A percentile compares a stretch with the other conserved stretches of the same genome.
Evolutionary conservation across 2,113 vertebrate species (phyloP).

Genomic region (Helogale parvula): DNA sequence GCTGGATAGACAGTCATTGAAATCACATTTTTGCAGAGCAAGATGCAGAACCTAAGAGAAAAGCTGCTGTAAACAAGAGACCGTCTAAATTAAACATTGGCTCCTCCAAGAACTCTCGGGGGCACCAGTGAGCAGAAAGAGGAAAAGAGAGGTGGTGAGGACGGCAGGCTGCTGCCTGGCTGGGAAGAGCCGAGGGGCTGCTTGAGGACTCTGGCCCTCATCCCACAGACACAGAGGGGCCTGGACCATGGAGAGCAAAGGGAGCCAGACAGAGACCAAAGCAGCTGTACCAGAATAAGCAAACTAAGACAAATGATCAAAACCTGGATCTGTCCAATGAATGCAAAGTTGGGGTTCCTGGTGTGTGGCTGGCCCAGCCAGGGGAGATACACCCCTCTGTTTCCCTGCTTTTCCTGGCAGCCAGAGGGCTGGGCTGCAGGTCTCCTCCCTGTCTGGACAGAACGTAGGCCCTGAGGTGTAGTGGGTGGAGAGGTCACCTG

Average conservation of each 20-base stretch:
- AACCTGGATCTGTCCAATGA: background rate
- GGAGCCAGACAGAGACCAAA: slow-evolving; percentile 15
- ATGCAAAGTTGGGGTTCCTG: slow-evolving; percentile 1
- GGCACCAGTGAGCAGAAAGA: background rate
- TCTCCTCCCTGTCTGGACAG: slow-evolving; percentile 63
- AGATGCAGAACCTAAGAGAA: background rate
- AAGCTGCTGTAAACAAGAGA: background rate
- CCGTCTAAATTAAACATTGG: background rate
- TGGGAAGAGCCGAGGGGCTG: background rate
- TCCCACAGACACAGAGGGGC: slow-evolving; percentile 63
- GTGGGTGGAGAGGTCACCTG: background rate
- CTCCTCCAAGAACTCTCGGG: background rate
- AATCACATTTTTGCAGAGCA: background rate
- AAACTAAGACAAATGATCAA: background rate
- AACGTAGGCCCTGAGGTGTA: background rate
- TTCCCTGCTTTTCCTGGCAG: slow-evolving; percentile 60
- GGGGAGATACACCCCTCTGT: background rate
- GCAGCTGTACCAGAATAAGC: slow-evolving; percentile 15
- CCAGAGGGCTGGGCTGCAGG: background rate
- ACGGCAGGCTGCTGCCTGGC: background rate
- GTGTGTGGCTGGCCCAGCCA: slow-evolving; percentile 38
- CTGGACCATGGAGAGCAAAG: background rate
- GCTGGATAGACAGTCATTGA: background rate
- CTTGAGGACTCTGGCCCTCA: slow-evolving; percentile 36
- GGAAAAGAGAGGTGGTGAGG: background rate